Percentiles rank a stretch among this genome's conserved stretches.
These are phyloP conservation scores for Sceloporus undulatus DNA, from an alignment of 2,113 vertebrate genomes.

Conservation along the genomic window DNA sequence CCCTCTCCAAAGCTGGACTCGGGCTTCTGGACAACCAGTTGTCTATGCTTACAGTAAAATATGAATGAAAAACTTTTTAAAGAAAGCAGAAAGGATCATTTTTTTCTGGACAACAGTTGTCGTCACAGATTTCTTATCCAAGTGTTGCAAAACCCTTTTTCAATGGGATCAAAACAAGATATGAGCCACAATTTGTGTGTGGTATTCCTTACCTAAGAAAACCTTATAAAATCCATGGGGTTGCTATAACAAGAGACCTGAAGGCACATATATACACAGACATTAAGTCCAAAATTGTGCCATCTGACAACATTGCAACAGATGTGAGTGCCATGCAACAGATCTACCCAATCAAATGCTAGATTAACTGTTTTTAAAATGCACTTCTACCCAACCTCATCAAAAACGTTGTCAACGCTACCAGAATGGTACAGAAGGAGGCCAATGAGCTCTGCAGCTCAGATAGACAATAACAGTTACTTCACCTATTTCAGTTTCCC, in stretches of 20 bases:
- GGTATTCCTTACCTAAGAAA: neutral
- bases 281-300: neutral
- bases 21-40: neutral
- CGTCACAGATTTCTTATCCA: neutral
- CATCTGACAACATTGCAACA: neutral
- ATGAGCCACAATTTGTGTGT: neutral
- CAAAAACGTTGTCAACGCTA: neutral
- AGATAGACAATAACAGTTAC: neutral
- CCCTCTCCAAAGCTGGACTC: neutral
- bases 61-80: conserved; percentile 26
- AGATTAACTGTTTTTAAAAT: neutral
- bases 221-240: no score
- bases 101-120: conserved; percentile 53
- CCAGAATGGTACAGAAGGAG: neutral
- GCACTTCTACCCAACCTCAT: neutral
- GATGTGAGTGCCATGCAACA: neutral
- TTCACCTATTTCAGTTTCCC: neutral
- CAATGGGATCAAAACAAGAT: neutral
- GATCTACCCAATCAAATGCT: neutral
- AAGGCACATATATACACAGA: no score
- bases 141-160: neutral
- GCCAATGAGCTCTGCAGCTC: neutral
- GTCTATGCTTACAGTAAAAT: neutral
- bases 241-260: no score
- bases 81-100: conserved; percentile 1